Base-by-base conservation (phyloP, 2,113 vertebrate genomes). In the Psophia crepitans region DNA sequence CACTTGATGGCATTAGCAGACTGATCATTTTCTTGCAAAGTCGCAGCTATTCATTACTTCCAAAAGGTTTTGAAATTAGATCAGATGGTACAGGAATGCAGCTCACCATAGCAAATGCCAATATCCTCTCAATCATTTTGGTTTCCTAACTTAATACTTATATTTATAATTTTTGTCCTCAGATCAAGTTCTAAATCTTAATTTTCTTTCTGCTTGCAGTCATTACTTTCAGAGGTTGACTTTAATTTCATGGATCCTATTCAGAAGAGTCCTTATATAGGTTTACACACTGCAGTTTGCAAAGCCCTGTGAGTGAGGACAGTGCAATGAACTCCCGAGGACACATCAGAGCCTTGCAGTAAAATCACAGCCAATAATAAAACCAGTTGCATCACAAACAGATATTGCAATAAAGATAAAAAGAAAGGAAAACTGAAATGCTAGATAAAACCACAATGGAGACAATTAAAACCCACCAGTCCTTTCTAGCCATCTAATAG, bases 51-150 rank as follows among this genome's bases (percentile, higher is more conserved):
- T 95, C 48, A 87, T 92, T 95, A 89, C 32, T 94, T 91, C 44
- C 49, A 94, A 77, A 92, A 79, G 70, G 86, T 63, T 95, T 65
- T 79, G 57, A 89, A 96, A 95, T 84, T 93, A 87, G 37, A 95
- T 69, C 66, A 81, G 80, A 84, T 35, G 44, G 84, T 48, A 86
- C 9, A 79, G 28, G 5, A 86, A 88, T 44, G 65, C 57, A 90
- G 44, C 28, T 84, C 69, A 57, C 43, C 53, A 33, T 6, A 69
- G 73, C 23, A 91, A 95, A 91, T 69, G 77, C n/a, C 81, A 79
- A 87, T 68, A 93, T 65, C 30, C 19, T 82, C 74, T 96, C 69
- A 90, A 76, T 79, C 74, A 69, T 79, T 87, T 82, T 87, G 14
- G 48, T 76, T 79, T 84, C 84, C 57, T 88, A 73, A 73, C 16